These are phyloP conservation scores for Oxyura jamaicensis DNA, from an alignment of 2,113 vertebrate genomes.

Conservation along the genomic window DNA sequence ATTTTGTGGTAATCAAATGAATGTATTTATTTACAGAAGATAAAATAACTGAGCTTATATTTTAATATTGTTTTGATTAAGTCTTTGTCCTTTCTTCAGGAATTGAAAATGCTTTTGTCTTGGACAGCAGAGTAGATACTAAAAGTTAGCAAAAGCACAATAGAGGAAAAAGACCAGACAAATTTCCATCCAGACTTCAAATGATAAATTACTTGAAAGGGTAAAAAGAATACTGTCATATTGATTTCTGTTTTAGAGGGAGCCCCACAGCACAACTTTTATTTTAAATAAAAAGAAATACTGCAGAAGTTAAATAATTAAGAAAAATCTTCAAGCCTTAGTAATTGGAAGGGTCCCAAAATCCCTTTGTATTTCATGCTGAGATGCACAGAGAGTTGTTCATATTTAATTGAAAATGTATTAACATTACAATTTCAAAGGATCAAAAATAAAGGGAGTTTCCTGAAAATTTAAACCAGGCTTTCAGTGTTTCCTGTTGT, in stretches of 20 bases:
- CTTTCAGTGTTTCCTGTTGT: conserved; percentile 61
- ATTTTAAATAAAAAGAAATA: conserved; percentile 40
- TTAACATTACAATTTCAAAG: conserved; percentile 66
- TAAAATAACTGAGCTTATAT: conserved; percentile 4
- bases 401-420: conserved; percentile 71
- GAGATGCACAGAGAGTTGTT: conserved; percentile 52
- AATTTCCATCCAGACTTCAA: neutral
- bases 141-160: neutral
- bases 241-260: neutral
- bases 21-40: conserved; percentile 8
- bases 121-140: neutral
- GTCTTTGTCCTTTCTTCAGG: neutral
- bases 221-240: neutral
- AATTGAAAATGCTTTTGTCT: conserved; percentile 5
- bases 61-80: neutral
- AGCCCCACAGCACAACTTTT: neutral
- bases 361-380: conserved; percentile 58
- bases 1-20: neutral
- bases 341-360: conserved; percentile 59
- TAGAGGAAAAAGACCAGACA: neutral
- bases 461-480: conserved; percentile 64
- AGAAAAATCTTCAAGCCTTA: conserved; percentile 39
- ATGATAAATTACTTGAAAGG: conserved; percentile 4
- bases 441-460: conserved; percentile 66
- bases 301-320: conserved; percentile 53